Conservation (phyloP, 2,113 vertebrate genomes). For the Corynorhinus townsendii region DNA sequence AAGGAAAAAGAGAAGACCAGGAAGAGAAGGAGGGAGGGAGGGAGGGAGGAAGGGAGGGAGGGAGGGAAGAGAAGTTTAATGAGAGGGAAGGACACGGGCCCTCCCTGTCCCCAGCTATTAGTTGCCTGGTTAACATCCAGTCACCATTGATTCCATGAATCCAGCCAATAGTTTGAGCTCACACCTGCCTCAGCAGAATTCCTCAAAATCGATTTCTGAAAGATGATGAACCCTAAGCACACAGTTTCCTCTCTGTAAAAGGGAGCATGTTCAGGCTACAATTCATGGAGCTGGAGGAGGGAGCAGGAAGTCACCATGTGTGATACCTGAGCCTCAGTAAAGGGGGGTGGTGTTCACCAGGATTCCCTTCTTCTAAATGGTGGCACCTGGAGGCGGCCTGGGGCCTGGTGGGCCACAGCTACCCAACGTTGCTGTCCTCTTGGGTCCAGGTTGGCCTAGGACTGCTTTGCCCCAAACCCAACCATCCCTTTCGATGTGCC, state of each 20-base stretch:
- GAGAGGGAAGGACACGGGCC: neutral
- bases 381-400: rapidly evolving
- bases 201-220: neutral
- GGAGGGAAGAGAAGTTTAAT: neutral
- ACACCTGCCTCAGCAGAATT: neutral
- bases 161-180: neutral
- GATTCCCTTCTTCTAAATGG: neutral
- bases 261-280: rapidly evolving
- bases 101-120: neutral
- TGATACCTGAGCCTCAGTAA: neutral
- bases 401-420: neutral
- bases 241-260: neutral
- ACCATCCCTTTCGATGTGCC: no score
- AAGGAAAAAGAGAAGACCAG: neutral
- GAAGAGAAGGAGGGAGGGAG: neutral
- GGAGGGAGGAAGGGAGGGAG: neutral
- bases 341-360: no score
- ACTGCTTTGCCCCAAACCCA: neutral
- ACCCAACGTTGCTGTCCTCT: neutral
- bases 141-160: no score
- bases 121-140: no score
- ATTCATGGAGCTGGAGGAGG: neutral
- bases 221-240: neutral
- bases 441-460: rapidly evolving
- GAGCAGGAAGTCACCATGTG: neutral